Evolutionary conservation across 2,888 invertebrate genomes (phyloP).

Genomic region (Thera britannica): DNA sequence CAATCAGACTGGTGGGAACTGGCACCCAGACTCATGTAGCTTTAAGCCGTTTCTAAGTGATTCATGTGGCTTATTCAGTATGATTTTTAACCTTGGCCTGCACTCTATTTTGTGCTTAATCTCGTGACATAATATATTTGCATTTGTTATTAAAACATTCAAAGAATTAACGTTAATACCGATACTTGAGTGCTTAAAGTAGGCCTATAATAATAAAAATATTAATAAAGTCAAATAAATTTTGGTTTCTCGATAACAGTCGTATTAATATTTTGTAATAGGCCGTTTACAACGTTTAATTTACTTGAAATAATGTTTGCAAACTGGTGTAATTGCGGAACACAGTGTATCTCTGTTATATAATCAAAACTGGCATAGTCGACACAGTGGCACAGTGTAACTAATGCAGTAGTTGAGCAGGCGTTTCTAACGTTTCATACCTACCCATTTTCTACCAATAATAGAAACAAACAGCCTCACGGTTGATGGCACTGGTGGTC

Average conservation of each 20-base stretch:
- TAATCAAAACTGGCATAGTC: slow-evolving; percentile 32
- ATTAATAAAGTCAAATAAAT: slow-evolving; percentile 1
- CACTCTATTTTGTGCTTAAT: too few relatives aligned
- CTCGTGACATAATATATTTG: too few relatives aligned
- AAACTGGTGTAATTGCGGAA: slow-evolving; percentile 40
- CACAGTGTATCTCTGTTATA: slow-evolving; percentile 35
- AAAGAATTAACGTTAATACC: neutral
- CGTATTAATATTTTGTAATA: slow-evolving; percentile 27
- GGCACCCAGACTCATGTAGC: too few relatives aligned
- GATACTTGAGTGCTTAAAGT: neutral
- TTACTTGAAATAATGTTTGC: slow-evolving; percentile 43
- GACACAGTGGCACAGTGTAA: slow-evolving; percentile 18
- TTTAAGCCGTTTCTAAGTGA: too few relatives aligned
- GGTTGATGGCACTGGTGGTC: too few relatives aligned
- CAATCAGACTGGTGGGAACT: too few relatives aligned
- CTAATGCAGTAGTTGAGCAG: neutral
- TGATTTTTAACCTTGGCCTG: too few relatives aligned
- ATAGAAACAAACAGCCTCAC: too few relatives aligned
- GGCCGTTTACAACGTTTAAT: slow-evolving; percentile 30
- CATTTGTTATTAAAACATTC: too few relatives aligned
- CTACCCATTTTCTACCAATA: too few relatives aligned
- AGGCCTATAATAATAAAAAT: slow-evolving; percentile 5
- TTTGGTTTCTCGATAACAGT: slow-evolving; percentile 23
- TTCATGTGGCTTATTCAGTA: too few relatives aligned
- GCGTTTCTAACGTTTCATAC: neutral